These are phyloP conservation scores for Fabriciana adippe DNA, from an alignment of 2,888 invertebrate genomes.

Conservation along the genomic window DNA sequence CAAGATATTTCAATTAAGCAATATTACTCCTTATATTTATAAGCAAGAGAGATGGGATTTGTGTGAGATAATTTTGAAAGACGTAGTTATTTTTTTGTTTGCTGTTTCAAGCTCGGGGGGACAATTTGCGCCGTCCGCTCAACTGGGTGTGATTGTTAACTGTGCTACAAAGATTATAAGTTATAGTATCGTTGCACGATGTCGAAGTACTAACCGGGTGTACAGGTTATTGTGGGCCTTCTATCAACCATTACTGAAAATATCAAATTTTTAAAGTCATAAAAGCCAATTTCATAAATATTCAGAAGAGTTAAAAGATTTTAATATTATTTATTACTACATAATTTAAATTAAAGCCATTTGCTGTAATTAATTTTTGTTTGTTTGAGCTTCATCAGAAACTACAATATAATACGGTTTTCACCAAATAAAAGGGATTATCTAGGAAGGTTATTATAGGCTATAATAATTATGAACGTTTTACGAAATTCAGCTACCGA, in stretches of 20 bases:
- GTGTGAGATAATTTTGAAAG: neutral
- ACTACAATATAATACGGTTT: too few species aligned
- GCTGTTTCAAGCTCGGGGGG: conserved; percentile 59
- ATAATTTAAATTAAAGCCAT: too few species aligned
- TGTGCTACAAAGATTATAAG: conserved; percentile 72
- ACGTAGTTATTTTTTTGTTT: conserved; percentile 39
- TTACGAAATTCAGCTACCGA: too few species aligned
- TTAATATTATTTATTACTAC: too few species aligned
- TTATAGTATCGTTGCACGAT: conserved; percentile 64
- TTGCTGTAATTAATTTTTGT: too few species aligned
- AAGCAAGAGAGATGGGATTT: conserved; percentile 7
- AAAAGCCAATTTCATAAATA: too few species aligned
- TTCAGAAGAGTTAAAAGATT: too few species aligned
- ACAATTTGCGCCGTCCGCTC: conserved; percentile 71
- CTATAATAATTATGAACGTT: too few species aligned
- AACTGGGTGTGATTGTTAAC: conserved; percentile 74
- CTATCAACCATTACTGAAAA: conserved; percentile 2
- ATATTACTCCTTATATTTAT: conserved; percentile 4
- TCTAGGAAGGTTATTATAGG: too few species aligned
- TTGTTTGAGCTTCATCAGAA: too few species aligned
- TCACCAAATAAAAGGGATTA: too few species aligned
- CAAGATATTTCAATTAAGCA: neutral
- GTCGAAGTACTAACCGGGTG: conserved; percentile 42
- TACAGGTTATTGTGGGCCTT: conserved; percentile 21
- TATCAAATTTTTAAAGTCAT: neutral